A percentile compares a stretch with the other conserved stretches of the same genome.
Conservation (phyloP, 1,140 invertebrate species). For the Scaptomyza pallida region DNA sequence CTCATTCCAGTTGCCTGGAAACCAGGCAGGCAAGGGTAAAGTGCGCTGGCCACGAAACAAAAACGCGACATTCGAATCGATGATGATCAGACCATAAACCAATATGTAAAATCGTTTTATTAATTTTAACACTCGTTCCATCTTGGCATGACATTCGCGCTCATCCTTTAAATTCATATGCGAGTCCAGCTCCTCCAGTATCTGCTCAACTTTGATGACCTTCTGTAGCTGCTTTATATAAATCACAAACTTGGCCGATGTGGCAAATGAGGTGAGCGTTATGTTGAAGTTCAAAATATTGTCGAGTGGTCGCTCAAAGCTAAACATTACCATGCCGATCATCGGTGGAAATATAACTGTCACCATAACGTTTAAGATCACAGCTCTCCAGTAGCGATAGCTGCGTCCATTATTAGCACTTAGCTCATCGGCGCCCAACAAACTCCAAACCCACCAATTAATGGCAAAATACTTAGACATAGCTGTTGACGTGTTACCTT, state of each 20-base stretch:
- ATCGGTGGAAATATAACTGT: conserved; percentile 28
- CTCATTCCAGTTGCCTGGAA: conserved; percentile 66
- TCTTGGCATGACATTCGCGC: background rate
- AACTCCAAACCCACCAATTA: conserved; percentile 21
- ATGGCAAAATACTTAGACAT: conserved; percentile 39
- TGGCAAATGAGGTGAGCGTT: conserved; percentile 40
- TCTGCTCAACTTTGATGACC: conserved; percentile 28
- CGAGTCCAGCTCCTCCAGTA: conserved; percentile 40
- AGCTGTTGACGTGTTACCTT: no score
- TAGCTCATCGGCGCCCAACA: conserved; percentile 41
- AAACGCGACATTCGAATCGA: conserved; percentile 28
- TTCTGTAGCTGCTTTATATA: conserved; percentile 37
- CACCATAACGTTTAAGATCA: conserved; percentile 30
- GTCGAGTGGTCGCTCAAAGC: conserved; percentile 40
- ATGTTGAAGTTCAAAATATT: conserved; percentile 61
- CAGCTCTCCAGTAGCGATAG: conserved; percentile 12
- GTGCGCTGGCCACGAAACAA: conserved; percentile 26
- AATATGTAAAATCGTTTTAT: conserved; percentile 41
- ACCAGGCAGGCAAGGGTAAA: conserved; percentile 59
- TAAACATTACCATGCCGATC: conserved; percentile 25
- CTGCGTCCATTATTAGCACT: conserved; percentile 18
- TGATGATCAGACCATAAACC: background rate
- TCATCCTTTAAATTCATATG: conserved; percentile 35
- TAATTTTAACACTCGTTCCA: conserved; percentile 12
- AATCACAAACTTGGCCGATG: conserved; percentile 44